Evolutionary conservation across 64 coral and sea anemone species (phyloP), one percentile per base, ranked within the genome.

Genomic region (Cladopsammia gracilis): DNA sequence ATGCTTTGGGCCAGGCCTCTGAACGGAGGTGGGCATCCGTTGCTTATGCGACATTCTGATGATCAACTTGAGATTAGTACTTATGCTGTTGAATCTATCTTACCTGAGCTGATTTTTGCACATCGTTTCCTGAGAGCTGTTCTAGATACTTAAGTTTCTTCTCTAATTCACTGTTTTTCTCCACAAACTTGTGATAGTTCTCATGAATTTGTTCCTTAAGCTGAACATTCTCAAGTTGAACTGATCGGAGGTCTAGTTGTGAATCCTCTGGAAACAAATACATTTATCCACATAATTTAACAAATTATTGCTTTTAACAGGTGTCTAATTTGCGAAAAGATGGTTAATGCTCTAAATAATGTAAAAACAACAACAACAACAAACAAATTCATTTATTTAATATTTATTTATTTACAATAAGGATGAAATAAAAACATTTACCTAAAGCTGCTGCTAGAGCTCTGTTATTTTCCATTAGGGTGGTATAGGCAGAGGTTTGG

Each of bases 201-300:
- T 84, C 42, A 50, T 50, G 11, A 23, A 84, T 64, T 84, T 84
- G 42, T 43, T 84, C 67, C n/a, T 20, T 66, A 5, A 84, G 80
- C 18, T 67, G 60, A 50, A 67, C 34, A n/a, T 84, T 84, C 49
- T 84, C 80, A 49, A 3, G 61, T 9, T 62, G 62, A 50, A 49
- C 18, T 4, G 62, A 67, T 34, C 80, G 44, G 10, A 84, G 44
- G 6, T 84, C 60, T 48, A 49, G 80, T 20, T 84, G 80, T 18
- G 80, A 42, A 48, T 84, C 80, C 58, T 65, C 80, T 84, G 80
- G 47, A 84, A 83, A 26, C 10, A 67, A 20, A 48, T 50, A 48
- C 15, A 5, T 11, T 7, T 54, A 7, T 54, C 6, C 52, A 54
- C 6, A 6, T 54, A 2, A 7, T 1, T 19, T 75, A 47, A 5